phyloP scores from a whole-genome alignment of 2,113 vertebrate genomes.

The Pangasianodon hypophthalmus region DNA sequence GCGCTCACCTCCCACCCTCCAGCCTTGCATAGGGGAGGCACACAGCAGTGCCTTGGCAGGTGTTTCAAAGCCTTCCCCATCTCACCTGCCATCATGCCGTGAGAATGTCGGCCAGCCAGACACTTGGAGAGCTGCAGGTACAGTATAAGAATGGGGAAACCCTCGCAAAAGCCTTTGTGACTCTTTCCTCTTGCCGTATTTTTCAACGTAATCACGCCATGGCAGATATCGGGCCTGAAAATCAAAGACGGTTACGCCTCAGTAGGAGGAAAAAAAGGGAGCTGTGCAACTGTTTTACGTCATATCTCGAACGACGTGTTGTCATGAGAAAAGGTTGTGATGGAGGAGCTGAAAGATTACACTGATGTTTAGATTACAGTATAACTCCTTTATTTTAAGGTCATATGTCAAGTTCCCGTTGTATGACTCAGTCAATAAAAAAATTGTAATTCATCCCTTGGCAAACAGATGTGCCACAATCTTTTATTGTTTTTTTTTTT shows the following conservation, averaged over 20 bases:
- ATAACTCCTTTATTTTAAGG: neutral
- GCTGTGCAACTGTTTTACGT: constrained; percentile 21
- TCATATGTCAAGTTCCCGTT: neutral
- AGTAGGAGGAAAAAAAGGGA: constrained; percentile 14
- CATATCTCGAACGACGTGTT: constrained; percentile 8
- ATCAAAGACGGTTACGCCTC: constrained; percentile 35
- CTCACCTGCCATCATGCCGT: constrained; percentile 54
- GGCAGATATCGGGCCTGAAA: constrained; percentile 12
- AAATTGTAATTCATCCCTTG: neutral
- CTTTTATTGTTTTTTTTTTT: neutral
- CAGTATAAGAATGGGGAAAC: constrained; percentile 51
- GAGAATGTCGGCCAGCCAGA: constrained; percentile 50
- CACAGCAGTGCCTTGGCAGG: constrained; percentile 52
- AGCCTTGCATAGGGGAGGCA: constrained; percentile 22
- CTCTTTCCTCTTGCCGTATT: constrained; percentile 1
- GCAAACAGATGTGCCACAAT: neutral
- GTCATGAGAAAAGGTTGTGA: neutral
- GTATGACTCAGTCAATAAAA: too few species aligned
- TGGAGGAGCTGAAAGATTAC: constrained; percentile 9
- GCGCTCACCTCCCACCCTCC: constrained; percentile 51
- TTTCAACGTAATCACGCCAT: constrained; percentile 28
- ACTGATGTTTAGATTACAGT: constrained; percentile 3
- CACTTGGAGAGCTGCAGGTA: constrained; percentile 41
- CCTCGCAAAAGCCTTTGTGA: constrained; percentile 34
- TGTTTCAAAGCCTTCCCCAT: constrained; percentile 62